Base-by-base conservation (phyloP, 2,888 invertebrate genomes). In the Ctenicera cuprea region DNA sequence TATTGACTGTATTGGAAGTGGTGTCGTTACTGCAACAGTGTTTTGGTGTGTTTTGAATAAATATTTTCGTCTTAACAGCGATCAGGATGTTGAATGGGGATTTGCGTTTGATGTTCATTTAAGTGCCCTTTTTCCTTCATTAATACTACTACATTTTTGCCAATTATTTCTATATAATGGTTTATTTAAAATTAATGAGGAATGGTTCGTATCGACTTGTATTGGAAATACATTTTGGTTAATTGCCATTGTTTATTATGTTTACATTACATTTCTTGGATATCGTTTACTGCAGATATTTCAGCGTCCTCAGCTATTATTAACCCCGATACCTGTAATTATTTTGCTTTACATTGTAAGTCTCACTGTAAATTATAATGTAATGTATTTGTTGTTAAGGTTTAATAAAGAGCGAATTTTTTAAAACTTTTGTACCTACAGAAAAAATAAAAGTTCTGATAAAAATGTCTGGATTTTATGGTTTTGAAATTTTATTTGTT, bases 91-190 rank as follows among this genome's bases (percentile, higher is more conserved):
- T 80, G 99, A 99, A 87, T 99, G 99, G 99, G 99, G 96, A 4
- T 99, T 97, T 88, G 94, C 97, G 14, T 99, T 99, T 87, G 99
- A 99, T 87, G 97, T 99, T 4, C 99, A 99, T 89, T 91, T 99
- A 81, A 99, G 99, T 89, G 99, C 99, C 2, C 97, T 98, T 88
- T 98, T 98, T 87, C 99, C 99, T n/a, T 94, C 98, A 0, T 90
- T 99, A n/a, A 94, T 97, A 77, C 91, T 99, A 80, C 90, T 99
- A 68, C 98, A 99, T 86, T 94, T 97, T 82, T 92, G 98, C 81
- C 96, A 98, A 85, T 91, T 98, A 66, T 91, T 97, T 80, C 92
- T 98, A 76, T 97, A 95, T 86, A 92, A 94, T 84, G 92, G 96
- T 93, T 88, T 97, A 20, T 92, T 97, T 71, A 92, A 91, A 20